These are phyloP conservation scores for Reticulitermes lucifugus DNA, from an alignment of 2,888 invertebrate genomes.

Conservation along the genomic window DNA sequence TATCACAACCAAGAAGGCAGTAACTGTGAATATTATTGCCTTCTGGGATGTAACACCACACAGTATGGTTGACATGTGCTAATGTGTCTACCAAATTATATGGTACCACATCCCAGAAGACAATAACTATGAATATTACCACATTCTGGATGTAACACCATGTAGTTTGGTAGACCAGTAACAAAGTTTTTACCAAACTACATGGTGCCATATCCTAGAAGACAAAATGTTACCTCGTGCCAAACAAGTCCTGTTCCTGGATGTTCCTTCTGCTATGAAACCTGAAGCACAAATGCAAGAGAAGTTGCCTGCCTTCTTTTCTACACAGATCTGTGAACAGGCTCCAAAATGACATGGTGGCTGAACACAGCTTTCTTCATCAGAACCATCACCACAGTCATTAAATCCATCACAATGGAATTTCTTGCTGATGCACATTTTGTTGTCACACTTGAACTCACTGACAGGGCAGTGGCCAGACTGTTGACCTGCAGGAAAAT, in stretches of 20 bases:
- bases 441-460: conserved; percentile 60
- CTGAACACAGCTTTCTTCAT: conserved; percentile 62
- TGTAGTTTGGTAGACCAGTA: no score
- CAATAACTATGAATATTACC: no score
- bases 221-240: conserved; percentile 56
- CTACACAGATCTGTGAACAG: conserved; percentile 83
- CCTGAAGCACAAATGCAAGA: conserved; percentile 76
- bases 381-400: conserved; percentile 61
- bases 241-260: conserved; percentile 58
- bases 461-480: conserved; percentile 42
- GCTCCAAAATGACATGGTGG: conserved; percentile 74
- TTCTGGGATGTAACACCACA: no score
- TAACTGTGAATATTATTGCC: no score
- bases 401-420: conserved; percentile 59
- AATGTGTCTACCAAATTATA: no score
- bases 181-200: no score
- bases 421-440: conserved; percentile 57
- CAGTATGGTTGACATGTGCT: no score
- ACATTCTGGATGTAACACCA: no score
- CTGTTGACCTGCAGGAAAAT: conserved; percentile 42
- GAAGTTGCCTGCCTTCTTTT: conserved; percentile 67
- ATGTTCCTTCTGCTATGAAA: conserved; percentile 62
- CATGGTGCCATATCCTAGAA: no score
- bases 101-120: no score
- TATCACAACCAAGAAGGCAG: no score